phyloP scores from a whole-genome alignment of 2,888 invertebrate species.

The Scaptomyza polygonia region DNA sequence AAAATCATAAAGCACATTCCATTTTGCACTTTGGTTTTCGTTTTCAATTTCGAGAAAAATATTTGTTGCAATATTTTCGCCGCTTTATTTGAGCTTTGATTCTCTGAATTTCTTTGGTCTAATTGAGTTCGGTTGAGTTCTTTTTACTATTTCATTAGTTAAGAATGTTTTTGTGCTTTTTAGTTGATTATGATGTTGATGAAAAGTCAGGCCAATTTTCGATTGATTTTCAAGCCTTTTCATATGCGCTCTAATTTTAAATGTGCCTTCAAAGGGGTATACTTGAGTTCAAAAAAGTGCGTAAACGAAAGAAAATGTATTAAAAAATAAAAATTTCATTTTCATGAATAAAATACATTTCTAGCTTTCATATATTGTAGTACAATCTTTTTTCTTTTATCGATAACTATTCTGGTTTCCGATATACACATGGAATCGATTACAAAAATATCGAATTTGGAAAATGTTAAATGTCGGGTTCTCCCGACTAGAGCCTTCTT shows the following conservation, averaged over 20 bases:
- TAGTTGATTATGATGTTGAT: not conserved
- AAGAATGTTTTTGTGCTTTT: not conserved
- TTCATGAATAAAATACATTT: too few relatives aligned
- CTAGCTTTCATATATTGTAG: too few relatives aligned
- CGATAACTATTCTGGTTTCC: too few relatives aligned
- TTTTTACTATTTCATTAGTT: not conserved
- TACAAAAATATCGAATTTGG: too few relatives aligned
- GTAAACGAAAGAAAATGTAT: too few relatives aligned
- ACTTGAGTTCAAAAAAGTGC: too few relatives aligned
- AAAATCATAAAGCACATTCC: too few relatives aligned
- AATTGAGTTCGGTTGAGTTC: constrained; percentile 11
- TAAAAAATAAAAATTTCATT: too few relatives aligned
- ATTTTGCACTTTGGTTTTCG: not conserved
- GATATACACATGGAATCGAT: too few relatives aligned
- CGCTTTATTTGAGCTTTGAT: not conserved
- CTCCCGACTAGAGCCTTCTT: too few relatives aligned
- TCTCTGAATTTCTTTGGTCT: constrained; percentile 8
- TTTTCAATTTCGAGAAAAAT: not conserved
- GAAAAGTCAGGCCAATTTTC: not conserved
- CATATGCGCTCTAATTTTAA: not conserved
- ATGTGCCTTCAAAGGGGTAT: not conserved
- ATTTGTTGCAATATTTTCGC: not conserved
- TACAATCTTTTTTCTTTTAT: too few relatives aligned
- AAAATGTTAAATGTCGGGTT: too few relatives aligned
- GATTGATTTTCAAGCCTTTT: constrained; percentile 2